Percentiles rank a stretch among this genome's conserved stretches.
phyloP scores from a whole-genome alignment of 2,113 vertebrate genomes.

The Scopus umbretta region DNA sequence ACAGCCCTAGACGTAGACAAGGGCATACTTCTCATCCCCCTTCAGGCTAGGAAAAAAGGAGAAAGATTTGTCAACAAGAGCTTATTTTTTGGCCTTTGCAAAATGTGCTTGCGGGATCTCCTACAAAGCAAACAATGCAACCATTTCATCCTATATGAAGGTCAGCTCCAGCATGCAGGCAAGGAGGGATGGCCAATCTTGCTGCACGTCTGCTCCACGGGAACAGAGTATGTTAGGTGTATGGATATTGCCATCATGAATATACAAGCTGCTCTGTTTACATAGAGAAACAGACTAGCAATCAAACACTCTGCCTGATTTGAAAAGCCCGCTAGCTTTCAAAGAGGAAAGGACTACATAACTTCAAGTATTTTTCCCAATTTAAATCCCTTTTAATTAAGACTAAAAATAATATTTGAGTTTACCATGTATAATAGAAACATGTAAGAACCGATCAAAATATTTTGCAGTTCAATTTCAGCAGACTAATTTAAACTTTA shows the following conservation, averaged over 20 bases:
- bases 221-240: background rate
- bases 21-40: background rate
- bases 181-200: background rate
- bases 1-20: background rate
- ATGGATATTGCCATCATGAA: accelerated
- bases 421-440: background rate
- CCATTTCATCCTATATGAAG: background rate
- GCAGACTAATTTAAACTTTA: background rate
- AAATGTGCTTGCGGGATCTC: background rate
- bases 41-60: slow-evolving; percentile 16
- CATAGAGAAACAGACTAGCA: background rate
- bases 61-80: background rate
- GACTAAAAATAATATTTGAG: background rate
- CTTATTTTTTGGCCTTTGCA: background rate
- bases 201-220: background rate
- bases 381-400: background rate
- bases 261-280: background rate
- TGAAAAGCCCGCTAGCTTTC: background rate
- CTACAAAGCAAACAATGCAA: background rate
- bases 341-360: background rate
- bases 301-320: background rate
- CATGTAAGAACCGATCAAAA: background rate
- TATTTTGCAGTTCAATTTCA: background rate
- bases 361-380: background rate
- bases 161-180: background rate